Evolutionary conservation across 1,140 invertebrate species (phyloP).

Genomic region (Cyphomyrmex costatus): DNA sequence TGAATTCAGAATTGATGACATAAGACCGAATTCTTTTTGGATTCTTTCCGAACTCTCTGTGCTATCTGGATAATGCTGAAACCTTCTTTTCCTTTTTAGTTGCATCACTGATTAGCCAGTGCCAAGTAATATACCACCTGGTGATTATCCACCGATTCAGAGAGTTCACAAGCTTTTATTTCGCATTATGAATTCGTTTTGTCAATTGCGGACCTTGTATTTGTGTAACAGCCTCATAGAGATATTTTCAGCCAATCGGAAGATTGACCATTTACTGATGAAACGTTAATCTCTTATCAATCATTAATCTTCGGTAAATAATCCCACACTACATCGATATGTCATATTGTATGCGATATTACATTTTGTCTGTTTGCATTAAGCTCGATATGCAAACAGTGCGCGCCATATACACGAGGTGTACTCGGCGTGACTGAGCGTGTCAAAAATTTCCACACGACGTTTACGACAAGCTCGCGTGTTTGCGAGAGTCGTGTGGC

Average conservation of each 20-base stretch:
- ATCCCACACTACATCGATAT: background rate
- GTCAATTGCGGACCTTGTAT: background rate
- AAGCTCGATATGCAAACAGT: background rate
- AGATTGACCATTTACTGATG: background rate
- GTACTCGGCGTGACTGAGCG: conserved; percentile 57
- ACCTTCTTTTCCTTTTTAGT: no score
- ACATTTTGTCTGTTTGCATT: background rate
- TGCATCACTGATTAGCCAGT: no score
- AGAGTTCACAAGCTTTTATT: background rate
- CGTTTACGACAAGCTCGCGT: conserved; percentile 71
- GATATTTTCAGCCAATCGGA: background rate
- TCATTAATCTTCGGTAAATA: background rate
- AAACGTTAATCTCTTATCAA: background rate
- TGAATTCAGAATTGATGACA: no score
- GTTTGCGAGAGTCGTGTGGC: conserved; percentile 14
- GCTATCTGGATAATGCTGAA: no score
- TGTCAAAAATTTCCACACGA: conserved; percentile 70
- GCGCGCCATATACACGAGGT: background rate
- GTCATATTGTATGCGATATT: background rate
- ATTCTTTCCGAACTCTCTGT: no score
- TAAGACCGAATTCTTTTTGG: no score
- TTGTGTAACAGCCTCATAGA: background rate
- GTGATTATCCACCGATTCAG: no score
- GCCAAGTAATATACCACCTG: no score
- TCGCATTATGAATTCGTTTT: background rate